A percentile compares a stretch with the other conserved stretches of the same genome.
Conservation (phyloP, 1,140 invertebrate species). For the Bradynema listronoti region DNA sequence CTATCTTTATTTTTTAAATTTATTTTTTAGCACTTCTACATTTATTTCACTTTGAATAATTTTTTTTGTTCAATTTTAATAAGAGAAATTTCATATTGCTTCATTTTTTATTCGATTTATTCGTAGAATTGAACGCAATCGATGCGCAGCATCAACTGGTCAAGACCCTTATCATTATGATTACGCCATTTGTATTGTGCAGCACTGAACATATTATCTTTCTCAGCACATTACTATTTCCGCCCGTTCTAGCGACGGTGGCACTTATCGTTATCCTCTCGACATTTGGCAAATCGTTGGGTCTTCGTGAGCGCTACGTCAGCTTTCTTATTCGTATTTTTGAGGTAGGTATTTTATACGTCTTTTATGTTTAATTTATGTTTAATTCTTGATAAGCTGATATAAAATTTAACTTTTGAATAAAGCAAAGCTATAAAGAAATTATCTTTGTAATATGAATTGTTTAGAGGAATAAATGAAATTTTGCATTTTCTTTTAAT, state of each 20-base stretch:
- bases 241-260: constrained; percentile 29
- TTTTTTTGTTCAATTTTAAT: no score
- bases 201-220: constrained; percentile 30
- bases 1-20: no score
- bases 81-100: no score
- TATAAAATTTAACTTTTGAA: not conserved
- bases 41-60: no score
- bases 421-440: not conserved
- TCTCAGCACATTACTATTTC: constrained; percentile 32
- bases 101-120: no score
- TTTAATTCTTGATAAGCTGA: not conserved
- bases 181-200: not conserved
- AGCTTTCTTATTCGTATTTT: constrained; percentile 29
- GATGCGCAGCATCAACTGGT: no score
- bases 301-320: constrained; percentile 33
- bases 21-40: no score
- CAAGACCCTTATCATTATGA: no score
- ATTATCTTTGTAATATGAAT: not conserved
- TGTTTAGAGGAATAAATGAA: not conserved
- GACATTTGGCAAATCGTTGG: constrained; percentile 35
- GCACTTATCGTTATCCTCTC: constrained; percentile 26
- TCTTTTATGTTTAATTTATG: not conserved
- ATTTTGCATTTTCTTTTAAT: constrained; percentile 10
- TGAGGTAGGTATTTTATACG: constrained; percentile 24
- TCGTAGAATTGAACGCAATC: no score